A percentile compares a stretch with the other conserved stretches of the same genome.
phyloP scores from a whole-genome alignment of 2,797 vertebrate genomes.

The Phylloscopus collybita region DNA sequence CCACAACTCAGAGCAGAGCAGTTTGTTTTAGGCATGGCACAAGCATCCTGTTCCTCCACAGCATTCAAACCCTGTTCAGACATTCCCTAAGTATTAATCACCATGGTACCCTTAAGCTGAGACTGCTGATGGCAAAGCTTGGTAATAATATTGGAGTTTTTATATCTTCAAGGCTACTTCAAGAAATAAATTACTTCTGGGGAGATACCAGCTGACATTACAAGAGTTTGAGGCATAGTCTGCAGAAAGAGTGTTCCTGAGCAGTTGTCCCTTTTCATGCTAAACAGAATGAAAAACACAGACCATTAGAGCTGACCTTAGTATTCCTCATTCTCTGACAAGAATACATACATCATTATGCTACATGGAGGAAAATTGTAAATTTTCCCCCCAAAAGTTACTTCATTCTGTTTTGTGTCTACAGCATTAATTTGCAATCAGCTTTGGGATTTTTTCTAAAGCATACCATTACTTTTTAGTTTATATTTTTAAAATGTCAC shows the following conservation, averaged over 20 bases:
- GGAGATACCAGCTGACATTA: background rate
- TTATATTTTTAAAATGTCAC: background rate
- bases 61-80: background rate
- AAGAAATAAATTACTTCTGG: background rate
- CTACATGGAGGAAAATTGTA: background rate
- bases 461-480: background rate
- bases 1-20: background rate
- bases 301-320: background rate
- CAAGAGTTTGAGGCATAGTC: background rate
- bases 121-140: background rate
- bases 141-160: background rate
- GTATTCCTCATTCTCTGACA: background rate
- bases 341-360: background rate
- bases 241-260: background rate
- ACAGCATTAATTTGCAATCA: background rate
- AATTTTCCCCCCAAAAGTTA: background rate
- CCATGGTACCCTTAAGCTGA: background rate
- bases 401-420: background rate
- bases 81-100: background rate
- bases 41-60: background rate
- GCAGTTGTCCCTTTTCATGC: background rate
- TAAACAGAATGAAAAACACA: background rate
- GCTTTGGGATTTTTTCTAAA: background rate
- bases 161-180: background rate
- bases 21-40: background rate